These are phyloP conservation scores for Cartodere bifasciata DNA, from an alignment of 2,888 invertebrate species.

Conservation along the genomic window DNA sequence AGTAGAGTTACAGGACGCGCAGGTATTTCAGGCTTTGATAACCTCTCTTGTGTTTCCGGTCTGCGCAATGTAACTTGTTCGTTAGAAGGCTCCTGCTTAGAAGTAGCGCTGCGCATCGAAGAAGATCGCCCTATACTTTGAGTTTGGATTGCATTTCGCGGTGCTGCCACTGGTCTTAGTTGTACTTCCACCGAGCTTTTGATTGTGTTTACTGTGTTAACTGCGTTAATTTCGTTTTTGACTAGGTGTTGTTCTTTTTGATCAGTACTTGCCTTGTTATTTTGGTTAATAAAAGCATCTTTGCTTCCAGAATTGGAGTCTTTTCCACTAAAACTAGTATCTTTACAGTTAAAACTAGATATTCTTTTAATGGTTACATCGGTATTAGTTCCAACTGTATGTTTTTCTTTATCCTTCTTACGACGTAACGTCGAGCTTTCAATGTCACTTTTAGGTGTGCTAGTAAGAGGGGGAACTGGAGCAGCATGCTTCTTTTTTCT, in stretches of 20 bases:
- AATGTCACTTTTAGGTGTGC: constrained; percentile 29
- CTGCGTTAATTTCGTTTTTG: too few species aligned
- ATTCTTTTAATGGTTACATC: too few species aligned
- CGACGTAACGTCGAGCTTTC: constrained; percentile 45
- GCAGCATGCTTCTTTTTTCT: constrained; percentile 67
- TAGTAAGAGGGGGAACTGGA: constrained; percentile 45
- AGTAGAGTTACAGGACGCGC: constrained; percentile 62
- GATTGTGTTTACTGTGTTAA: too few species aligned
- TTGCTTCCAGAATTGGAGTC: too few species aligned
- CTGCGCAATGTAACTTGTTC: constrained; percentile 43
- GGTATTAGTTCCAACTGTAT: constrained; percentile 31
- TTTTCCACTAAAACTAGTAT: too few species aligned
- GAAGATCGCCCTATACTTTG: constrained; percentile 11
- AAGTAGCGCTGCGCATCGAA: constrained; percentile 12
- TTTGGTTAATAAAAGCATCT: too few species aligned
- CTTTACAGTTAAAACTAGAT: too few species aligned
- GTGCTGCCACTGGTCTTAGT: constrained; percentile 42
- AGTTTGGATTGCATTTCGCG: constrained; percentile 28
- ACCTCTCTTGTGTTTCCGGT: constrained; percentile 32
- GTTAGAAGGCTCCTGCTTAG: constrained; percentile 18
- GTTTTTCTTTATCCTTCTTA: constrained; percentile 25
- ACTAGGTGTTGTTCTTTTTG: too few species aligned
- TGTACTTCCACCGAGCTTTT: too few species aligned
- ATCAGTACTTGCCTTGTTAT: too few species aligned
- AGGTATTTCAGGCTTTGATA: constrained; percentile 66